phyloP scores from a whole-genome alignment of 2,888 invertebrate genomes.

The Spisula subtruncata region DNA sequence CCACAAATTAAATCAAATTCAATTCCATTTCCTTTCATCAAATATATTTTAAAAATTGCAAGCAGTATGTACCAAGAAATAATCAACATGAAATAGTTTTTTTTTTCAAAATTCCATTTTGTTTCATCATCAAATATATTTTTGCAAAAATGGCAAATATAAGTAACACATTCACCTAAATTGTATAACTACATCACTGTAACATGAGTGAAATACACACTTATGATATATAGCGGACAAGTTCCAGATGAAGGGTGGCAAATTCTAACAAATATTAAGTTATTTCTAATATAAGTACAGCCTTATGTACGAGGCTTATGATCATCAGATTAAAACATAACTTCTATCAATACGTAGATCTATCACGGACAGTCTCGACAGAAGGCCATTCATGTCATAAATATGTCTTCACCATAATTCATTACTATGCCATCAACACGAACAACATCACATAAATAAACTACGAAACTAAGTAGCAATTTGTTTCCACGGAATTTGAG shows the following conservation, averaged over 20 bases:
- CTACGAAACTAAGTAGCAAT: not conserved
- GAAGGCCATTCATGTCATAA: not conserved
- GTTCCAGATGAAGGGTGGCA: not conserved
- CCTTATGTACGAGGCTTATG: not conserved
- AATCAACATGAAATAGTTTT: too few relatives aligned
- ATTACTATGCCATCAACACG: not conserved
- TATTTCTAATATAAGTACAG: not conserved
- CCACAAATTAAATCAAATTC: too few relatives aligned
- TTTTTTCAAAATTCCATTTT: not conserved
- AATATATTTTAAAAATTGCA: too few relatives aligned
- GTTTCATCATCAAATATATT: not conserved
- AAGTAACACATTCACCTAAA: too few relatives aligned
- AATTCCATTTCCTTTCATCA: too few relatives aligned
- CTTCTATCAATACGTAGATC: slow-evolving; percentile 4
- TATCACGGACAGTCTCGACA: slow-evolving; percentile 9
- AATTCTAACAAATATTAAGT: not conserved
- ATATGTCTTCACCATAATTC: slow-evolving; percentile 11
- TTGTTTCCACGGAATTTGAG: slow-evolving; percentile 5
- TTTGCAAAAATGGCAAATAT: not conserved
- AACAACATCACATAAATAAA: not conserved
- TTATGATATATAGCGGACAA: not conserved
- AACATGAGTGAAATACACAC: too few relatives aligned
- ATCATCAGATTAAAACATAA: not conserved
- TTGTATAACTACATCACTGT: too few relatives aligned
- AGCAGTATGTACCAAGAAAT: too few relatives aligned